Evolutionary conservation across 2,113 vertebrate genomes (phyloP).

Genomic region (Bos indicus): DNA sequence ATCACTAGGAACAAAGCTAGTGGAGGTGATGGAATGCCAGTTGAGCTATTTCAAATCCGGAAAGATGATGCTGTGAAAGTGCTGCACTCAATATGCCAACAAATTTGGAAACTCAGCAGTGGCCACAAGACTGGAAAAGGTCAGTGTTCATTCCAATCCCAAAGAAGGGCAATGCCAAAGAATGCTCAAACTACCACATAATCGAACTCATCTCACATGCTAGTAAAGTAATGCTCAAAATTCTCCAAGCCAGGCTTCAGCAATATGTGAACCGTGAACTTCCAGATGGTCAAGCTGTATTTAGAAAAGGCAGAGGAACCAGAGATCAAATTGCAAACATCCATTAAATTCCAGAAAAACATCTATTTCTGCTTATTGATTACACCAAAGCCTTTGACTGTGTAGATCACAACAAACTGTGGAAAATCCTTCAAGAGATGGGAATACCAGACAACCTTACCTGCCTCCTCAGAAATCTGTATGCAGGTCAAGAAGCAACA

Average conservation of each 20-base stretch:
- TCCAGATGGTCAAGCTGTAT: neutral
- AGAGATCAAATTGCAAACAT: neutral
- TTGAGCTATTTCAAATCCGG: neutral
- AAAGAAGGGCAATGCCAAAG: neutral
- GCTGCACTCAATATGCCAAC: neutral
- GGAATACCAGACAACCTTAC: neutral
- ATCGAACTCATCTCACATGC: neutral
- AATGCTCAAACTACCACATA: neutral
- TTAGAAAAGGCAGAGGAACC: neutral
- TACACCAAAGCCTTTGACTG: neutral
- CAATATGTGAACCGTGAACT: neutral
- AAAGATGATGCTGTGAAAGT: neutral
- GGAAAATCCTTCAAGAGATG: neutral
- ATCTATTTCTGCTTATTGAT: neutral
- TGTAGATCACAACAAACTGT: neutral
- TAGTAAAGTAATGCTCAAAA: neutral
- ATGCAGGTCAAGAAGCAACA: neutral
- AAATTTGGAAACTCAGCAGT: neutral
- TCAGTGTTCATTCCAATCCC: neutral
- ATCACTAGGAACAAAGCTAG: neutral
- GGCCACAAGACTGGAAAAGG: neutral
- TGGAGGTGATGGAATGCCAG: neutral
- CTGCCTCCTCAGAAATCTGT: neutral
- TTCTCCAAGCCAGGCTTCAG: neutral
- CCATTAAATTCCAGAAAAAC: neutral